A percentile compares a stretch with the other conserved stretches of the same genome.
These are phyloP conservation scores for Sebastes reedi DNA, from an alignment of 2,797 vertebrate species.

Conservation along the genomic window DNA sequence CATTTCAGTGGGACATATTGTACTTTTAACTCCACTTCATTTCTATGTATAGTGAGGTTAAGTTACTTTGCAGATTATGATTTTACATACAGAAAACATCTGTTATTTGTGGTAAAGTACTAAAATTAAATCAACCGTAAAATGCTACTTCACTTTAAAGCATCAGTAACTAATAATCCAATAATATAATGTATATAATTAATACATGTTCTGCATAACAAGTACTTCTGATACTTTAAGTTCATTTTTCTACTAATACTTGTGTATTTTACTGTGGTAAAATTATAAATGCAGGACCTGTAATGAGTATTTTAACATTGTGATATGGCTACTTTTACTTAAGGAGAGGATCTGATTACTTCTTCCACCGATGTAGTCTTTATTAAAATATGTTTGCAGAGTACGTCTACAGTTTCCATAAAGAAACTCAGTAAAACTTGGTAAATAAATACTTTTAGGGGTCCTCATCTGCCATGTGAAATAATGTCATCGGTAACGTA, in stretches of 20 bases:
- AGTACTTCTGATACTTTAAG: not conserved
- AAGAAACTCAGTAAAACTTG: not conserved
- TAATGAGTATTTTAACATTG: no score
- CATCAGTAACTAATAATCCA: not conserved
- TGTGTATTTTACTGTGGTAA: not conserved
- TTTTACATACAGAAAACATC: not conserved
- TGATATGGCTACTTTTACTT: no score
- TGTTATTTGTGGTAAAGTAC: not conserved
- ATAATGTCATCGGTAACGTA: slow-evolving; percentile 5
- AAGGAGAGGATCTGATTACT: not conserved
- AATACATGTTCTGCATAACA: not conserved
- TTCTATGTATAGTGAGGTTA: not conserved
- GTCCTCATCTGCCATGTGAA: not conserved
- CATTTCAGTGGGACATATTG: not conserved
- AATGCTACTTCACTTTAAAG: not conserved
- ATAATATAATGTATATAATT: not conserved
- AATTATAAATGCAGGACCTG: not conserved
- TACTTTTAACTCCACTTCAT: not conserved
- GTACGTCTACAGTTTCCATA: not conserved
- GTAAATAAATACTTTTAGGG: not conserved
- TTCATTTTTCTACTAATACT: not conserved
- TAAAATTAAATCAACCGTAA: not conserved
- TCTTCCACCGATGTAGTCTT: not conserved
- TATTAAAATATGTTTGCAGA: not conserved
- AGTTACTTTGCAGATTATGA: no score